phyloP scores from a whole-genome alignment of 2,888 invertebrate genomes.

The Aphodius sticticus region DNA sequence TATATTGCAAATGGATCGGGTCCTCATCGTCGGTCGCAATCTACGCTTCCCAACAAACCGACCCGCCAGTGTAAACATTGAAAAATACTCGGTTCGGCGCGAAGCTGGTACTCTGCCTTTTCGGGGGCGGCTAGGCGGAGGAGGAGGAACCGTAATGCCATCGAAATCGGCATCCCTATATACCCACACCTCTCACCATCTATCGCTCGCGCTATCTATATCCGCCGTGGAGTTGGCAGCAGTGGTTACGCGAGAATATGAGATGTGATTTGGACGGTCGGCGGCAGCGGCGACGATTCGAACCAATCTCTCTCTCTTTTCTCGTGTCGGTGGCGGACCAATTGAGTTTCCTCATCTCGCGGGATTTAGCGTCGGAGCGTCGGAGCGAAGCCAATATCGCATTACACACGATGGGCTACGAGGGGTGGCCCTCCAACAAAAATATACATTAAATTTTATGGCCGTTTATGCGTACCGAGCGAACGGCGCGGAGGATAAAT shows the following conservation, averaged over 20 bases:
- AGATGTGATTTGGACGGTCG: constrained; percentile 55
- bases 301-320: constrained; percentile 48
- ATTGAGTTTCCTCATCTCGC: constrained; percentile 55
- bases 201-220: constrained; percentile 19
- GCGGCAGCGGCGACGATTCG: constrained; percentile 45
- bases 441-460: constrained; percentile 60
- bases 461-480: constrained; percentile 51
- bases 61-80: constrained; percentile 59
- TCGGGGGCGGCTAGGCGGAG: constrained; percentile 4
- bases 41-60: constrained; percentile 56
- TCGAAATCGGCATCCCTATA: constrained; percentile 9
- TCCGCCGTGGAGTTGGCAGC: constrained; percentile 19
- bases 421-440: constrained; percentile 51
- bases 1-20: constrained; percentile 56
- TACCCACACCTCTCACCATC: neutral
- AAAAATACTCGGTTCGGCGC: constrained; percentile 54
- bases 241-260: constrained; percentile 49
- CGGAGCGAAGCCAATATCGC: constrained; percentile 52
- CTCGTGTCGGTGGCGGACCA: constrained; percentile 46
- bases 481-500: neutral
- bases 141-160: neutral
- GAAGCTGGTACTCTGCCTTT: neutral
- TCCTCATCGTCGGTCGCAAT: constrained; percentile 52
- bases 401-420: constrained; percentile 52
- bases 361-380: constrained; percentile 48